phyloP scores from a whole-genome alignment of 2,888 invertebrate species.

The Sphecodes monilicornis region DNA sequence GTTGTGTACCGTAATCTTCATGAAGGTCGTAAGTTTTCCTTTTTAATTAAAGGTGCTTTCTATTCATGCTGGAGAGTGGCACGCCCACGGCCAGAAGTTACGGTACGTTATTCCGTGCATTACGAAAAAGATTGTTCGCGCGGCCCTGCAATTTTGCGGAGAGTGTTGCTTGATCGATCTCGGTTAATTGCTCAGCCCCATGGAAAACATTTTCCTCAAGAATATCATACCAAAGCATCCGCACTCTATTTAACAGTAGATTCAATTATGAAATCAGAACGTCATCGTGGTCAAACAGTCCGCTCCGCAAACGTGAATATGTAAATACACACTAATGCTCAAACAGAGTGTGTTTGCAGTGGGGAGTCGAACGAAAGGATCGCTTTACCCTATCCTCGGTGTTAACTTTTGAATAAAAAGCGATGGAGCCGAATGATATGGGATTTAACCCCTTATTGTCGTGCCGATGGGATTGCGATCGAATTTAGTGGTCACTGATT shows the following conservation, averaged over 20 bases:
- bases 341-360: conserved; percentile 67
- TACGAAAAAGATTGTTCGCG: conserved; percentile 61
- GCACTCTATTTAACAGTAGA: background rate
- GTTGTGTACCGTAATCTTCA: conserved; percentile 65
- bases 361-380: conserved; percentile 54
- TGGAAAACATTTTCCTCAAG: background rate
- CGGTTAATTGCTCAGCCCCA: conserved; percentile 50
- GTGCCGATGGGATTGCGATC: background rate
- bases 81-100: conserved; percentile 71
- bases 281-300: conserved; percentile 33
- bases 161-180: conserved; percentile 47
- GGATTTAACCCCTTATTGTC: conserved; percentile 10
- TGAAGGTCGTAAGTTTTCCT: conserved; percentile 72
- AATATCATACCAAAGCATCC: background rate
- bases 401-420: conserved; percentile 42
- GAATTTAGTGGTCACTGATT: background rate
- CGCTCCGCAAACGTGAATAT: conserved; percentile 52
- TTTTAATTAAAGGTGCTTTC: conserved; percentile 79
- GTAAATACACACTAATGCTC: conserved; percentile 71
- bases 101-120: conserved; percentile 70
- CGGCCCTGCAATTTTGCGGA: conserved; percentile 32
- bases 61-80: conserved; percentile 69
- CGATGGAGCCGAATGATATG: background rate
- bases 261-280: background rate
- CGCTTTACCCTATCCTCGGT: conserved; percentile 38